These are phyloP conservation scores for Apomyelois bistriatella DNA, from an alignment of 2,888 invertebrate species.

Conservation along the genomic window DNA sequence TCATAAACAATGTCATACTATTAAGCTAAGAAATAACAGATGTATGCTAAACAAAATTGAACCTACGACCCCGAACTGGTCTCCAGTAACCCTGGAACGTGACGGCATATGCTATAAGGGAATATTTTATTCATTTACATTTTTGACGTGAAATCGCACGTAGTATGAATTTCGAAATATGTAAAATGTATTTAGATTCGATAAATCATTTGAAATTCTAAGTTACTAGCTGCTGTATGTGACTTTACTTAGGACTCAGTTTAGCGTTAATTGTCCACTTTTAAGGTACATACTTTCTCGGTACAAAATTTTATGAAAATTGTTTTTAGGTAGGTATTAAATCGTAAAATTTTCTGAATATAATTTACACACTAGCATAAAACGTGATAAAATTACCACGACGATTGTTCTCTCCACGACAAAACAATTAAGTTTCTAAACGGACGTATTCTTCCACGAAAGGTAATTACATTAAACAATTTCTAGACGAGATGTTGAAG, in stretches of 20 bases:
- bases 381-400: not conserved
- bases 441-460: not conserved
- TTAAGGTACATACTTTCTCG: too few species aligned
- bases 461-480: constrained; percentile 4
- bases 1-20: not conserved
- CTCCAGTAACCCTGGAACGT: constrained; percentile 3
- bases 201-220: too few species aligned
- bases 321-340: too few species aligned
- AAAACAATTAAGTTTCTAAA: constrained; percentile 8
- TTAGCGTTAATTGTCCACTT: too few species aligned
- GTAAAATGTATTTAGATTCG: too few species aligned
- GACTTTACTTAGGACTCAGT: too few species aligned
- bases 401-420: not conserved
- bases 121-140: constrained; percentile 6
- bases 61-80: not conserved
- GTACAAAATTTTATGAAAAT: too few species aligned
- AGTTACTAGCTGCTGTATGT: too few species aligned
- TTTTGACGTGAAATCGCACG: not conserved
- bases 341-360: too few species aligned
- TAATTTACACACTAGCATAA: too few species aligned
- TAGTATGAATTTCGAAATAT: too few species aligned
- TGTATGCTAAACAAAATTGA: constrained; percentile 7
- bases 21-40: constrained; percentile 3
- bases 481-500: constrained; percentile 2
- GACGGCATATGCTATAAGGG: constrained; percentile 1